Conservation (phyloP, 2,797 vertebrate genomes). For the Heterohyrax brucei region DNA sequence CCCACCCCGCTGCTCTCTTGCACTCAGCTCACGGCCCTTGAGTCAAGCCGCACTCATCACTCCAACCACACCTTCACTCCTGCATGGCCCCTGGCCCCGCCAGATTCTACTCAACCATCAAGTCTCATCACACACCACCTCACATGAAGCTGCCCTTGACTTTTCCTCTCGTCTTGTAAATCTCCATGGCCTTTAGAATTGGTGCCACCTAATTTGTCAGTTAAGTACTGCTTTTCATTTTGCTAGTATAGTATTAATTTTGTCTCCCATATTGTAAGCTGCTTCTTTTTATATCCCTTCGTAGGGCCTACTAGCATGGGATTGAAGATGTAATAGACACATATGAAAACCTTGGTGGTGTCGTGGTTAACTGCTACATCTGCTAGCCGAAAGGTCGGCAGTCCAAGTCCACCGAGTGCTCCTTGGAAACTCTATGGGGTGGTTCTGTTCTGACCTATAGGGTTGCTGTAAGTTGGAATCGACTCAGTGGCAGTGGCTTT, state of each 20-base stretch:
- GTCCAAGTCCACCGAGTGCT: too few relatives aligned
- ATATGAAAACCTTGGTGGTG: too few relatives aligned
- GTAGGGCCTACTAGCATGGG: background rate
- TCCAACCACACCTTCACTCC: background rate
- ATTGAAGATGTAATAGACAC: background rate
- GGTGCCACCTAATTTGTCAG: background rate
- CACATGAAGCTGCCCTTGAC: background rate
- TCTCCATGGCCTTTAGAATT: background rate
- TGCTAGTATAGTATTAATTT: background rate
- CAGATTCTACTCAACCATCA: background rate
- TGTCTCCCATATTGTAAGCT: background rate
- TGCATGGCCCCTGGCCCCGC: too few relatives aligned
- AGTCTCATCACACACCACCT: background rate
- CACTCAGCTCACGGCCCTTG: background rate
- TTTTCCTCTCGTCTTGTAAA: background rate
- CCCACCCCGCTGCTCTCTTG: background rate
- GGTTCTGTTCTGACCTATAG: too few relatives aligned
- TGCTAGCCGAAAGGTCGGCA: too few relatives aligned
- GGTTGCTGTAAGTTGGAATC: too few relatives aligned
- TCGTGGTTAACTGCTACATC: too few relatives aligned
- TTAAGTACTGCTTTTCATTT: conserved; percentile 8
- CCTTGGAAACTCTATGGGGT: too few relatives aligned
- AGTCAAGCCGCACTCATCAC: background rate
- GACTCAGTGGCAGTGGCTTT: too few relatives aligned
- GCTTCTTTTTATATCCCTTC: background rate